Conservation (phyloP, 1,140 invertebrate genomes). For the Drosophila burlai region DNA sequence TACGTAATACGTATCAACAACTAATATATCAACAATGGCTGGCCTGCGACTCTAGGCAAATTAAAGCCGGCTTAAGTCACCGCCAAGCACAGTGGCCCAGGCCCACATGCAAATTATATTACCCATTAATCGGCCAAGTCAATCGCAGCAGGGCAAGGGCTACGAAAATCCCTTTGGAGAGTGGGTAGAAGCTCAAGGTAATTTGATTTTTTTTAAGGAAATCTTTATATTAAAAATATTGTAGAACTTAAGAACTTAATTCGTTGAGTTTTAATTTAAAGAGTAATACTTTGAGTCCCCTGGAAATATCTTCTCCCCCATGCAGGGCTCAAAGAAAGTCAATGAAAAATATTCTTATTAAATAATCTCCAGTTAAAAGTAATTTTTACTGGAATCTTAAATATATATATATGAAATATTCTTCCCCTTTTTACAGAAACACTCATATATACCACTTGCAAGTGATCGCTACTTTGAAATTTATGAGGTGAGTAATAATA, state of each 20-base stretch:
- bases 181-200: too few relatives aligned
- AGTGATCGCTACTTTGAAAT: too few relatives aligned
- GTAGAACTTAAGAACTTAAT: too few relatives aligned
- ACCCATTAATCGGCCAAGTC: slow-evolving; percentile 53
- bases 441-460: background rate
- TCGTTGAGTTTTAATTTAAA: too few relatives aligned
- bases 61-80: slow-evolving; percentile 70
- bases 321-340: background rate
- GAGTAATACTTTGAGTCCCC: too few relatives aligned
- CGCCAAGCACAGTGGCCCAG: slow-evolving; percentile 60
- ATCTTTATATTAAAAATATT: too few relatives aligned
- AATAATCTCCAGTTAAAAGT: background rate
- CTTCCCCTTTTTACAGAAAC: background rate
- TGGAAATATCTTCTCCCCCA: background rate
- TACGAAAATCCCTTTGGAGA: background rate
- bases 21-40: slow-evolving; percentile 33
- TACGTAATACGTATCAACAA: slow-evolving; percentile 26
- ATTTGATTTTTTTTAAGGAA: background rate
- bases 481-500: background rate
- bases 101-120: slow-evolving; percentile 53
- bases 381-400: background rate
- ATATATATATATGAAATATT: background rate
- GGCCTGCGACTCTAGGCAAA: slow-evolving; percentile 24
- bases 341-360: too few relatives aligned
- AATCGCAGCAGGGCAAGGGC: background rate